Base-by-base conservation (phyloP, 2,888 invertebrate species). In the Dasypolia templi region DNA sequence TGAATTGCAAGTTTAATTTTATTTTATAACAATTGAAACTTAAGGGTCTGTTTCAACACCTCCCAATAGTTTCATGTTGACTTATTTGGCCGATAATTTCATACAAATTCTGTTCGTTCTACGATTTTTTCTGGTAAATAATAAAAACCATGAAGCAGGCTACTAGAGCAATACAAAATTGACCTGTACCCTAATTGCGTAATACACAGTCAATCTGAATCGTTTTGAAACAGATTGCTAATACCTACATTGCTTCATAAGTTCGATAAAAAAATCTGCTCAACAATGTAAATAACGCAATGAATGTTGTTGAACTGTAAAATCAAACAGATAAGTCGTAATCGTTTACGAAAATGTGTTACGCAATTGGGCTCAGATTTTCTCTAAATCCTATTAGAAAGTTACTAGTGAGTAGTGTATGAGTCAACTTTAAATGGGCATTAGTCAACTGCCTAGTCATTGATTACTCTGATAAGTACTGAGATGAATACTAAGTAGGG, bases 401-500 rank as follows among this genome's bases (percentile, higher is more conserved):
- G 42, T 53, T 51, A 26, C 39, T 35, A 29, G 22, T 63, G 26
- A 56, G 29, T 44, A 17, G 17, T 29, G 9, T 6, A 12, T 32
- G 51, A 61, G 35, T 61, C 39, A 55, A 39, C 56, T 61, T 61
- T 32, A n/a, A 51, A 64, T 39, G 14, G 26, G 3, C 14, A 22
- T 58, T 79, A 65, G 42, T 75, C 76, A 75, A 64, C 1, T 63
- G 19, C 42, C 6, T 26, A 35, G 32, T 76, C 44, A 66, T 53
- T 70, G 35, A 56, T 70, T 53, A 66, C 32, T 76, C 51, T 1
- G 19, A 35, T 14, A 51, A 55, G 3, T 58, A 53, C 32, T 39
- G n/a, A 42, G 42, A 29, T 55, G 46, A 56, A 56, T 78, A 70
- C 11, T 14, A 53, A 76, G 19, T 32, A 35, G 6, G 32, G 9